Conservation (phyloP, 2,113 vertebrate genomes). For the Cichladusa arquata region DNA sequence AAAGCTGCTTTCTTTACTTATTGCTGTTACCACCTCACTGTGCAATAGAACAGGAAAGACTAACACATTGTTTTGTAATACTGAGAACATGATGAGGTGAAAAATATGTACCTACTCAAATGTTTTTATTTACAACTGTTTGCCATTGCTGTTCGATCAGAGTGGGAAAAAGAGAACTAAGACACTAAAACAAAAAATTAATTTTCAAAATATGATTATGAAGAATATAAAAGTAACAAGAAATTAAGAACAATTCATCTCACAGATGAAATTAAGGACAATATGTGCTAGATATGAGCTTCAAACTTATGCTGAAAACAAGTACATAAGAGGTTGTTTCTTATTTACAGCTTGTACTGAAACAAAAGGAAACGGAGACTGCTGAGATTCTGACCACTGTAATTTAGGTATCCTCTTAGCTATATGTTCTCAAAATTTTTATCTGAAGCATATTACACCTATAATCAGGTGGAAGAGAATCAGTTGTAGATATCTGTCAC, state of each 20-base stretch:
- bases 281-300: not conserved
- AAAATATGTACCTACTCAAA: not conserved
- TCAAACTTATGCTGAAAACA: not conserved
- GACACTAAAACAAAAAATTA: not conserved
- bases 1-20: not conserved
- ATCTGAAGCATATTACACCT: not conserved
- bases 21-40: not conserved
- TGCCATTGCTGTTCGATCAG: not conserved
- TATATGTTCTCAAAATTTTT: not conserved
- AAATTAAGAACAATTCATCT: not conserved
- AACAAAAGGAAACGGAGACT: not conserved
- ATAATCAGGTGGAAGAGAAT: not conserved
- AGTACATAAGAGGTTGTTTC: not conserved
- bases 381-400: not conserved
- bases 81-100: not conserved
- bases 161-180: not conserved
- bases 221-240: not conserved
- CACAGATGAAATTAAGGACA: not conserved
- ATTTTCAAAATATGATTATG: not conserved
- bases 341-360: not conserved
- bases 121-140: not conserved
- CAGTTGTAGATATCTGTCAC: fast-evolving
- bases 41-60: not conserved
- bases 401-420: not conserved
- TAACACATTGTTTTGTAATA: not conserved